Evolutionary conservation across 2,113 vertebrate genomes (phyloP).

Genomic region (Amphilophus citrinellus): DNA sequence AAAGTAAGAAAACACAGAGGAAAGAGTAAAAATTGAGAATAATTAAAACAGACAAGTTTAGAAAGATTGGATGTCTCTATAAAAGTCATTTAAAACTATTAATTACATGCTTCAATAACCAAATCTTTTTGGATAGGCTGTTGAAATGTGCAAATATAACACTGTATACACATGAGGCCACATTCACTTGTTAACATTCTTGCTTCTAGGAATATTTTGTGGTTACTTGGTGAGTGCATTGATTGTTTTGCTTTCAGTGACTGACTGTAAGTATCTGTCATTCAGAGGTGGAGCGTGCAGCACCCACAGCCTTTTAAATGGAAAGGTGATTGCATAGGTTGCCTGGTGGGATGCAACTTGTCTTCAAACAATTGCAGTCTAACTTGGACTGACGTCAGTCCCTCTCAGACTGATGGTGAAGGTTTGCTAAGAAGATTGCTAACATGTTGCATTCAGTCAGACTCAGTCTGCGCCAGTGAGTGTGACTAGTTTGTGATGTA

Average conservation of each 20-base stretch:
- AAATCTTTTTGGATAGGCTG: not conserved
- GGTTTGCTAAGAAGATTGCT: not conserved
- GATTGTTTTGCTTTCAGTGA: not conserved
- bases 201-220: not conserved
- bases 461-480: not conserved
- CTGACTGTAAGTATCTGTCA: no score
- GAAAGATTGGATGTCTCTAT: not conserved
- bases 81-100: not conserved
- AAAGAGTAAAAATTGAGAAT: not conserved
- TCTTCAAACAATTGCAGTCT: not conserved
- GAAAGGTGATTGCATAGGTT: accelerated
- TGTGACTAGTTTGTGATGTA: accelerated
- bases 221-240: not conserved
- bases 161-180: not conserved
- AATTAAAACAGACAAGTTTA: not conserved
- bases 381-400: not conserved
- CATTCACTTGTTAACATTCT: not conserved
- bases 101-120: not conserved
- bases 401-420: not conserved
- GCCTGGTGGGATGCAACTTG: not conserved
- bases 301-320: not conserved
- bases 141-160: not conserved
- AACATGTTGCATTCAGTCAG: no score
- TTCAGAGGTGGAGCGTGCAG: no score
- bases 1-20: not conserved